Percentiles rank a stretch among this genome's conserved stretches.
Evolutionary conservation across 2,888 invertebrate species (phyloP).

Genomic region (Xestoiulus laeticollis): DNA sequence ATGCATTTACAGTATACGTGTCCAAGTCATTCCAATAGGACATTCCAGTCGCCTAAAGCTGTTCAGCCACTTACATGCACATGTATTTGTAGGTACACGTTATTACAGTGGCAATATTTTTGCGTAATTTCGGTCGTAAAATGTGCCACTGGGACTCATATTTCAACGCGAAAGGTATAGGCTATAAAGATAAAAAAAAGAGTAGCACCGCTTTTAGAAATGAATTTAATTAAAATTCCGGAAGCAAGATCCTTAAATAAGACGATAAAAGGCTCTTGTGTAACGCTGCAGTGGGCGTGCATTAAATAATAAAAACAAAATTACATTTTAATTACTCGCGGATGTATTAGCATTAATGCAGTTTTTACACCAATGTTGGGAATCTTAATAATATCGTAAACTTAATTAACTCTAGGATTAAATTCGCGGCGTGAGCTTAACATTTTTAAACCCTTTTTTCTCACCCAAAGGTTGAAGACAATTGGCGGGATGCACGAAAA

Average conservation of each 20-base stretch:
- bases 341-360: background rate
- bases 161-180: background rate
- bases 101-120: background rate
- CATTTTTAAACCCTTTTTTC: background rate
- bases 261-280: background rate
- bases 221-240: conserved; percentile 23
- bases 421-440: background rate
- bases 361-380: background rate
- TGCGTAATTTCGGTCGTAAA: background rate
- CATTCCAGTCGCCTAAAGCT: too few relatives aligned
- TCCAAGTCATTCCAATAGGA: background rate
- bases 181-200: background rate
- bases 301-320: conserved; percentile 11
- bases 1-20: too few relatives aligned
- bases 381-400: background rate
- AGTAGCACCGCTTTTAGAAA: background rate
- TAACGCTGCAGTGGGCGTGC: background rate
- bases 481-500: background rate
- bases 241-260: background rate
- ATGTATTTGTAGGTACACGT: background rate
- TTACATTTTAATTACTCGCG: background rate
- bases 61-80: too few relatives aligned
- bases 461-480: background rate
- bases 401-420: conserved; percentile 16
- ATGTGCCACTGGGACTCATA: background rate